Evolutionary conservation across 2,888 invertebrate genomes (phyloP), one percentile per base, ranked within the genome.

Genomic region (Eilema depressum): DNA sequence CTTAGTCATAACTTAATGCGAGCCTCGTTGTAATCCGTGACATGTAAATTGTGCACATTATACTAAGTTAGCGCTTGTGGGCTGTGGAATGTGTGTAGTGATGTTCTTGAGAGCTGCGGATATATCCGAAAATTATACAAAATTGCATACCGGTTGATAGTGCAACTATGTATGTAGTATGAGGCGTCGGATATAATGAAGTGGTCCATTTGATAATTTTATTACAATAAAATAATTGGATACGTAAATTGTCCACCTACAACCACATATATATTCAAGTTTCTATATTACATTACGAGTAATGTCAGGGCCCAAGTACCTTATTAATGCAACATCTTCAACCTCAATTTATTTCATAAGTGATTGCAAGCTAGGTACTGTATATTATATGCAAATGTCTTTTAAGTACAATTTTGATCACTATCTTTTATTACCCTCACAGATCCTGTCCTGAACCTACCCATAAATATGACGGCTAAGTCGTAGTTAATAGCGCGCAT

Each of bases 31-130:
- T 63, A 62, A 76, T 75, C 72, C 68, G 59, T 74, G 76, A 74
- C 72, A 82, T 81, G 80, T 82, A 80, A 80, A 81, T 80, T 76
- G 71, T 78, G 56, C 62, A 59, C 74, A 78, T 81, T 80, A 78
- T 63, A 78, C 72, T 66, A 60, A 65, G 66, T 82, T 73, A 69
- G 68, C 62, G 68, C 68, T 57, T 66, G 59, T 64, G 59, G 59
- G 26, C 23, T 63, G 23, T 12, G 66, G 66, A 76, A 80, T 76
- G 62, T 70, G 5, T 14, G 10, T 70, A 78, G 80, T 74, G 78
- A 53, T 66, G 76, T 57, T 20, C 23, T 23, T 4, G 20, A 23
- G 14, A 20, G 41, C 28, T 57, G 57, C 68, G 61, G 68, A 65
- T 71, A 71, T 71, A 71, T 68, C 62, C 65, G 59, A 59, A 59